Percentiles rank a stretch among this genome's conserved stretches.
Conservation (phyloP, 2,888 invertebrate genomes). For the Polydrusus tereticollis region DNA sequence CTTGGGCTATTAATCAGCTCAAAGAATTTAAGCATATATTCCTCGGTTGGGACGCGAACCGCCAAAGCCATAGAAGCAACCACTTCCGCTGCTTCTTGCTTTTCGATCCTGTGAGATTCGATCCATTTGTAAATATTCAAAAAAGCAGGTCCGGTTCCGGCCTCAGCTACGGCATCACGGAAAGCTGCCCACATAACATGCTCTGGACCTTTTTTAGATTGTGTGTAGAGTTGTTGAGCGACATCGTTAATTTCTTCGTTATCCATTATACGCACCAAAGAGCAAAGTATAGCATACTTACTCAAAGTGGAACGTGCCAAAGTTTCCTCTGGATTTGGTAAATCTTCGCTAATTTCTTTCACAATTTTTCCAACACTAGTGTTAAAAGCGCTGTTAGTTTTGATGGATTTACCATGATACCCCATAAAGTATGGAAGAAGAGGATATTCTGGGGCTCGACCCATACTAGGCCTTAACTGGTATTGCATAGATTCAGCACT, state of each 20-base stretch:
- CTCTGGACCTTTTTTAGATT: conserved; percentile 58
- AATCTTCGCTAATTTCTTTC: conserved; percentile 72
- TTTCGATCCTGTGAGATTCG: conserved; percentile 66
- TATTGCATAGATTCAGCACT: conserved; percentile 53
- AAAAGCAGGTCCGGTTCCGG: conserved; percentile 78
- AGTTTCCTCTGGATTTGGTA: conserved; percentile 72
- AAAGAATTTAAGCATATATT: conserved; percentile 75
- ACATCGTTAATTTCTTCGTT: conserved; percentile 72
- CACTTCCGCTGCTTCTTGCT: conserved; percentile 74
- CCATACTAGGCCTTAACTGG: conserved; percentile 56
- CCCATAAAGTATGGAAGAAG: conserved; percentile 68
- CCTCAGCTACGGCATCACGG: conserved; percentile 76
- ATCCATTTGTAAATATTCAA: conserved; percentile 74
- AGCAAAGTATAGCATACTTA: conserved; percentile 74
- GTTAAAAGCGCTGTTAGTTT: conserved; percentile 51
- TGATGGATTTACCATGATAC: conserved; percentile 67
- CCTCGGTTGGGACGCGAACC: conserved; percentile 74
- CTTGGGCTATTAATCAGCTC: conserved; percentile 70
- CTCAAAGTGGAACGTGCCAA: conserved; percentile 72
- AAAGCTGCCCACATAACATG: conserved; percentile 73
- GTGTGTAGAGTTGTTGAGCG: conserved; percentile 69
- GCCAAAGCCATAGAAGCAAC: conserved; percentile 70
- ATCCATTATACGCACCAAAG: conserved; percentile 74
- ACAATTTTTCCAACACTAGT: conserved; percentile 64
- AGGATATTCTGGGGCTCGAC: conserved; percentile 67